phyloP scores from a whole-genome alignment of 2,888 invertebrate genomes.

The Agrochola litura region DNA sequence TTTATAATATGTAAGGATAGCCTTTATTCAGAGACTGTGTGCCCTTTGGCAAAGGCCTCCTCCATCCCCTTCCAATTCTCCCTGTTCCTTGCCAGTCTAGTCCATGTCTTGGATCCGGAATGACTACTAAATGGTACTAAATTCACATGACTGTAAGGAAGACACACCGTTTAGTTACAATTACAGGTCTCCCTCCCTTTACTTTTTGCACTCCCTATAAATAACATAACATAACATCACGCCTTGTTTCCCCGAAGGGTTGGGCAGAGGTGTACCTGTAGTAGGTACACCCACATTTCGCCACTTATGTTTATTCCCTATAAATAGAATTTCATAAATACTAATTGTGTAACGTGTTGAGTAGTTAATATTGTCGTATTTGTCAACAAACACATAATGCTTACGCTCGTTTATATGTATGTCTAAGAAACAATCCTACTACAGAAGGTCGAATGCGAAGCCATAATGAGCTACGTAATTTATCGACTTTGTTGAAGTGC shows the following conservation, averaged over 20 bases:
- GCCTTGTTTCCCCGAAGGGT: too few relatives aligned
- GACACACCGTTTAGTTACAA: too few relatives aligned
- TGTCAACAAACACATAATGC: not conserved
- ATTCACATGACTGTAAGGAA: not conserved
- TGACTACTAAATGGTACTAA: not conserved
- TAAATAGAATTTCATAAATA: too few relatives aligned
- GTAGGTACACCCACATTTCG: too few relatives aligned
- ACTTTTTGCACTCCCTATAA: not conserved
- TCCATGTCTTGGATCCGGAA: not conserved
- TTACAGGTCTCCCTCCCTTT: not conserved
- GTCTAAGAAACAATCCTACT: not conserved
- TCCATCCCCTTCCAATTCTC: too few relatives aligned
- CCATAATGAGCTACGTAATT: constrained; percentile 3
- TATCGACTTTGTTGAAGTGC: not conserved
- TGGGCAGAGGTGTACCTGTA: too few relatives aligned
- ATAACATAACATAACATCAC: too few relatives aligned
- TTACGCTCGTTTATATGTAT: not conserved
- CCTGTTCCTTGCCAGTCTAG: too few relatives aligned
- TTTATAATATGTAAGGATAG: too few relatives aligned
- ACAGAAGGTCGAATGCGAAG: constrained; percentile 29
- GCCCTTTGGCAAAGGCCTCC: too few relatives aligned
- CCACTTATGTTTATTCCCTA: too few relatives aligned
- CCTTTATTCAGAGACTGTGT: too few relatives aligned
- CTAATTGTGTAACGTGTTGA: not conserved
- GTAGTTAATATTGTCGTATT: not conserved